Evolutionary conservation across 2,888 invertebrate species (phyloP).

Genomic region (Archips crataeganus): DNA sequence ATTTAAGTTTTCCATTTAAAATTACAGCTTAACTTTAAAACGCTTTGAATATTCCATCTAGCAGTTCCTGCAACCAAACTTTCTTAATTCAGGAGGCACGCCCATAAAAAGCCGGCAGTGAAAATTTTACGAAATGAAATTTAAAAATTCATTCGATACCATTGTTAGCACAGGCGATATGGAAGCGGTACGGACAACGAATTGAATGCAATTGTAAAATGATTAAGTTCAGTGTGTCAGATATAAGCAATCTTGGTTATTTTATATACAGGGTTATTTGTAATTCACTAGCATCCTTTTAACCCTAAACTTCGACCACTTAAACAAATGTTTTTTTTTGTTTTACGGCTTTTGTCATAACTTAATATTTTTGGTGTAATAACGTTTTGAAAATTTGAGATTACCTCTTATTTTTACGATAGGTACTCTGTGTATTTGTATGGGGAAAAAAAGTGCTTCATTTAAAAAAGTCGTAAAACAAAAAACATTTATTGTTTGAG

Average conservation of each 20-base stretch:
- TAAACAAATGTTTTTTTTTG: too few relatives aligned
- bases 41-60: neutral
- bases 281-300: too few relatives aligned
- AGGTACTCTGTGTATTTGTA: too few relatives aligned
- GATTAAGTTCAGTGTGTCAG: conserved; percentile 22
- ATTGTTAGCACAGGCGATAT: conserved; percentile 35
- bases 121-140: conserved; percentile 35
- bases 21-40: neutral
- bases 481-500: too few relatives aligned
- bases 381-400: too few relatives aligned
- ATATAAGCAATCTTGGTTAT: neutral
- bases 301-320: too few relatives aligned
- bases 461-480: too few relatives aligned
- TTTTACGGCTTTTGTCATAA: too few relatives aligned
- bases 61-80: conserved; percentile 23
- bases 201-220: conserved; percentile 31
- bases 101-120: conserved; percentile 26
- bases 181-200: neutral
- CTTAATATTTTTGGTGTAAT: too few relatives aligned
- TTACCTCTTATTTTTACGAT: too few relatives aligned
- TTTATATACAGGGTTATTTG: too few relatives aligned
- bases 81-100: conserved; percentile 24
- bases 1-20: neutral
- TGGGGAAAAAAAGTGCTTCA: too few relatives aligned
- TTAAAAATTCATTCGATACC: conserved; percentile 30